Conservation (phyloP, 2,797 vertebrate genomes). For the Phataginus tetradactyla region DNA sequence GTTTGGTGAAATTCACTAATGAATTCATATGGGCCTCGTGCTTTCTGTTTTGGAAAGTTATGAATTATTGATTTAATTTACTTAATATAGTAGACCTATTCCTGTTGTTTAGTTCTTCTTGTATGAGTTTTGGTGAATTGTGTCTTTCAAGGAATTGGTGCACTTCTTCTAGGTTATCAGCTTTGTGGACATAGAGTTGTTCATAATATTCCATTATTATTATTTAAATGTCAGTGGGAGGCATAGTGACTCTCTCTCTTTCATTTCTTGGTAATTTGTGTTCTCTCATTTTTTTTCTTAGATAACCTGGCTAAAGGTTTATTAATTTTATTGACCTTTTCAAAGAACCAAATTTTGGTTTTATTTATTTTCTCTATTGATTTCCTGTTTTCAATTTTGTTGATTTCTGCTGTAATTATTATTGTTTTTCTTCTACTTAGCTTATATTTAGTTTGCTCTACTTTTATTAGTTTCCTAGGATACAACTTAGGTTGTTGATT, state of each 20-base stretch:
- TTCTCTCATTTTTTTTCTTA: neutral
- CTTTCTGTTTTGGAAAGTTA: neutral
- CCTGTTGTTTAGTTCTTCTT: neutral
- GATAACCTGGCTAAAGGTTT: neutral
- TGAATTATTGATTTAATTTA: neutral
- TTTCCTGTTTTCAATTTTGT: neutral
- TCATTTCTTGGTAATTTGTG: neutral
- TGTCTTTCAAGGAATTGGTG: neutral
- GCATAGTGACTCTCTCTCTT: neutral
- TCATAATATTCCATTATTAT: neutral
- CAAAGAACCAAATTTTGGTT: neutral
- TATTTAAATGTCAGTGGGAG: neutral
- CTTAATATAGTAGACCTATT: neutral
- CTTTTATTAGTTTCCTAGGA: neutral
- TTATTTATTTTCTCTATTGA: neutral
- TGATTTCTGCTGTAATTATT: neutral
- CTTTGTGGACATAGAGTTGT: neutral
- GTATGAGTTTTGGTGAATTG: neutral
- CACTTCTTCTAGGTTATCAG: neutral
- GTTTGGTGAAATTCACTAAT: neutral
- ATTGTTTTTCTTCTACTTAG: neutral
- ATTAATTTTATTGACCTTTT: neutral
- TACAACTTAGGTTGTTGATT: neutral
- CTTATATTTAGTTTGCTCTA: neutral
- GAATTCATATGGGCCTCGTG: neutral